These are phyloP conservation scores for Pogonomyrmex californicus DNA, from an alignment of 1,140 invertebrate genomes.

Conservation along the genomic window DNA sequence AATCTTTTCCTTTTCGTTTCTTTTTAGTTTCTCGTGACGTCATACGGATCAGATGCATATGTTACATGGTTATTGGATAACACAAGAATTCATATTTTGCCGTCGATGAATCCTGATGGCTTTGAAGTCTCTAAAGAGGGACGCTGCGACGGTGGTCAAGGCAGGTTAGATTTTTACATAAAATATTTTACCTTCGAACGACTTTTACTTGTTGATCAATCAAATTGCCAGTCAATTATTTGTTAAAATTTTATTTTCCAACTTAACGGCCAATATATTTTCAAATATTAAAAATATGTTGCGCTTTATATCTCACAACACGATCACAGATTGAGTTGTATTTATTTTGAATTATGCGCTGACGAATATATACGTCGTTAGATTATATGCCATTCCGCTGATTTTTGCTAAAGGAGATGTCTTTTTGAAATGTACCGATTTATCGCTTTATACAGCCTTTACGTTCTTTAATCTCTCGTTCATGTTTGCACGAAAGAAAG, in stretches of 20 bases:
- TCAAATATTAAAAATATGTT: too few relatives aligned
- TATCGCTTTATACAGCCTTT: too few relatives aligned
- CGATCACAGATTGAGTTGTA: too few relatives aligned
- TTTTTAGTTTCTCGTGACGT: constrained; percentile 92
- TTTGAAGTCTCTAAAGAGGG: constrained; percentile 96
- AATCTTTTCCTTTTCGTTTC: constrained; percentile 70
- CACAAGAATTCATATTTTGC: constrained; percentile 96
- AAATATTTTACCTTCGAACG: background rate
- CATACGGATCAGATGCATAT: constrained; percentile 93
- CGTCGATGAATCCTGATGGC: constrained; percentile 97
- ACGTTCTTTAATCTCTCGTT: background rate
- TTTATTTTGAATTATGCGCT: too few relatives aligned
- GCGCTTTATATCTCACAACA: too few relatives aligned
- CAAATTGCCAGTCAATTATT: background rate
- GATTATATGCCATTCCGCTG: too few relatives aligned
- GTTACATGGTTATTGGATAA: constrained; percentile 95
- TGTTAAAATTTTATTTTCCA: background rate
- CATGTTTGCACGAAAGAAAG: background rate
- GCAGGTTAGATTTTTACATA: constrained; percentile 88
- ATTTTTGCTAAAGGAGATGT: too few relatives aligned
- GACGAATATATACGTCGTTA: too few relatives aligned
- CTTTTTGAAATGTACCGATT: too few relatives aligned
- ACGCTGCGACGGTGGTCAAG: constrained; percentile 94
- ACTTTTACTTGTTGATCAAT: background rate
- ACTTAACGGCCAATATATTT: background rate